Percentiles rank a stretch among this genome's conserved stretches.
Conservation (phyloP, 2,797 vertebrate species). For the Diglossa cyanea region DNA sequence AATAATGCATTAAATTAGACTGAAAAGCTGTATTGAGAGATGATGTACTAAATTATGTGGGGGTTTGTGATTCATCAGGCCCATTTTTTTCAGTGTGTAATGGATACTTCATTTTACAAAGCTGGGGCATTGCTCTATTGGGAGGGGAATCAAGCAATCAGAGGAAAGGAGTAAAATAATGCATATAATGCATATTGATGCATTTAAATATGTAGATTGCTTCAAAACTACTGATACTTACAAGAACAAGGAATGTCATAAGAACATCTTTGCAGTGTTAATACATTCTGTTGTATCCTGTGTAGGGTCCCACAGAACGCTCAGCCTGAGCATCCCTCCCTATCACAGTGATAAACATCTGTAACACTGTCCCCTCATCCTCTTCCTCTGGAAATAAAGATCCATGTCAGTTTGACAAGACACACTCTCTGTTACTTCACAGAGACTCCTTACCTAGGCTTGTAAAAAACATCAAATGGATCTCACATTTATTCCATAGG, state of each 20-base stretch:
- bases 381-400: background rate
- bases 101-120: conserved; percentile 44
- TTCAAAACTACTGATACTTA: conserved; percentile 12
- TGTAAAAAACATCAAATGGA: background rate
- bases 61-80: conserved; percentile 50
- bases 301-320: background rate
- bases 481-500: background rate
- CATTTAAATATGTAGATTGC: background rate
- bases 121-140: background rate
- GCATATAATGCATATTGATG: background rate
- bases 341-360: background rate
- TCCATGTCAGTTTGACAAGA: background rate
- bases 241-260: background rate
- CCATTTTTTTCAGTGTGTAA: conserved; percentile 41
- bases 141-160: background rate
- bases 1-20: conserved; percentile 57
- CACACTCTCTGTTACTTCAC: background rate
- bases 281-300: background rate
- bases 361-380: background rate
- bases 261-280: background rate
- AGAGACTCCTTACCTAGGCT: background rate
- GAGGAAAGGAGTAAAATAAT: conserved; percentile 6
- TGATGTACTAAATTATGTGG: conserved; percentile 47
- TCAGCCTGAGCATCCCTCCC: background rate
- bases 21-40: conserved; percentile 38